Conservation (phyloP, 2,888 invertebrate species). For the Cryptocephalus primarius region DNA sequence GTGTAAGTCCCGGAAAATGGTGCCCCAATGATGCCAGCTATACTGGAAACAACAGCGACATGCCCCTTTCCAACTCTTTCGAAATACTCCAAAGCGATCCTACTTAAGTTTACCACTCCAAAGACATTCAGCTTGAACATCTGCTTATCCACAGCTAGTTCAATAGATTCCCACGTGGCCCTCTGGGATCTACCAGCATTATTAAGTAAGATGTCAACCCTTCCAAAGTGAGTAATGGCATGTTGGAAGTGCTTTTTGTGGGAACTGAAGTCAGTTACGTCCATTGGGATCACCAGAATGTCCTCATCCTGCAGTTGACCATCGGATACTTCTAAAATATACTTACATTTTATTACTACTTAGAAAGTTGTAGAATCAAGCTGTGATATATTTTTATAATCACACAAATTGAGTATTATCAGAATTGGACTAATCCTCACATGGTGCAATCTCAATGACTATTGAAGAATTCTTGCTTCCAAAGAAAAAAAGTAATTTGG, state of each 20-base stretch:
- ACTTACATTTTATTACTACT: not conserved
- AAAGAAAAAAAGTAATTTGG: too few relatives aligned
- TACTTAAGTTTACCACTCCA: slow-evolving; percentile 55
- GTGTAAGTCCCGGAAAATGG: slow-evolving; percentile 61
- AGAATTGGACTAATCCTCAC: too few relatives aligned
- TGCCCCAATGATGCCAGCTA: slow-evolving; percentile 56
- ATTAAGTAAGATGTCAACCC: slow-evolving; percentile 66
- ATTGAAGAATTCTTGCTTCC: too few relatives aligned
- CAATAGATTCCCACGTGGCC: slow-evolving; percentile 59
- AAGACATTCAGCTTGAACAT: slow-evolving; percentile 73
- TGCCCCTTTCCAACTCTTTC: slow-evolving; percentile 49
- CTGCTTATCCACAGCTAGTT: slow-evolving; percentile 57
- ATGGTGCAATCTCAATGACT: too few relatives aligned
- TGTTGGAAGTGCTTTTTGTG: slow-evolving; percentile 51
- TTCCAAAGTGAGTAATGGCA: slow-evolving; percentile 56
- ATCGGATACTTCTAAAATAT: slow-evolving; percentile 30
- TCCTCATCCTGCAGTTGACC: slow-evolving; percentile 45
- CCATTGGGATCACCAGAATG: slow-evolving; percentile 57
- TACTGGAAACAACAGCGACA: slow-evolving; percentile 62
- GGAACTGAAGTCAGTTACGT: slow-evolving; percentile 47
- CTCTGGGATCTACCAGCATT: slow-evolving; percentile 75
- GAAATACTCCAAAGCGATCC: slow-evolving; percentile 59
- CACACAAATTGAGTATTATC: too few relatives aligned
- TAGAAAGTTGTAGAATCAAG: not conserved
- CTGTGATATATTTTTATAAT: not conserved